Evolutionary conservation across 2,888 invertebrate genomes (phyloP), one percentile per base, ranked within the genome.

Genomic region (Endotricha flammealis): DNA sequence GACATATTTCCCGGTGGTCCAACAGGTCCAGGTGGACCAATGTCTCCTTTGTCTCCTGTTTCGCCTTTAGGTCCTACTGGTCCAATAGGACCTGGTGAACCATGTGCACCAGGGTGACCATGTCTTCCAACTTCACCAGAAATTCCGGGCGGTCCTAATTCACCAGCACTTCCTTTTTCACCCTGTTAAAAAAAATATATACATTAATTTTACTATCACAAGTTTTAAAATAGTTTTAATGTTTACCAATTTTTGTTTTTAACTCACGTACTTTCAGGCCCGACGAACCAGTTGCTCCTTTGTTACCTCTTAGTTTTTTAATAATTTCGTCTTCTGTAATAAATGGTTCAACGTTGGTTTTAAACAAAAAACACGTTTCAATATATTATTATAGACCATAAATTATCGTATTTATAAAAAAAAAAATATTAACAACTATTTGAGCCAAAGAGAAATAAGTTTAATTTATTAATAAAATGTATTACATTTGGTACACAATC

Each of bases 121-220:
- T 83, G 72, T 5, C 85, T 79, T 12, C 82, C 82, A 39, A 67
- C 52, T 12, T 37, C 41, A 1, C 81, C 82, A 1, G 48, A 41
- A 5, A 30, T 32, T 7, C 82, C 82, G 16, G 39, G 36, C 8
- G 76, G 68, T 2, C 93, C 93, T 1, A 87, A 87, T 23, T 76
- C 60, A 10, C 94, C 93, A 39, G 90, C 78, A 3, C 93, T 92
- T 30, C 96, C 96, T 35, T 88, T 88, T 42, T 86, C 88, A 32
- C 96, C 96, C 54, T 90, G 71, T 1, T 53, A 48, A 22, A 31
- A 42, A n/a, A n/a, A n/a, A n/a, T n/a, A n/a, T n/a, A n/a, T n/a
- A 31, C 27, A 31, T 39, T n/a, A 35, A 28, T 17, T 10, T 3
- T 22, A 35, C 5, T 13, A 29, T 2, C 8, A 12, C 5, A 23